Evolutionary conservation across 2,888 invertebrate genomes (phyloP), one percentile per base, ranked within the genome.

Genomic region (Drosophila paramelanica): DNA sequence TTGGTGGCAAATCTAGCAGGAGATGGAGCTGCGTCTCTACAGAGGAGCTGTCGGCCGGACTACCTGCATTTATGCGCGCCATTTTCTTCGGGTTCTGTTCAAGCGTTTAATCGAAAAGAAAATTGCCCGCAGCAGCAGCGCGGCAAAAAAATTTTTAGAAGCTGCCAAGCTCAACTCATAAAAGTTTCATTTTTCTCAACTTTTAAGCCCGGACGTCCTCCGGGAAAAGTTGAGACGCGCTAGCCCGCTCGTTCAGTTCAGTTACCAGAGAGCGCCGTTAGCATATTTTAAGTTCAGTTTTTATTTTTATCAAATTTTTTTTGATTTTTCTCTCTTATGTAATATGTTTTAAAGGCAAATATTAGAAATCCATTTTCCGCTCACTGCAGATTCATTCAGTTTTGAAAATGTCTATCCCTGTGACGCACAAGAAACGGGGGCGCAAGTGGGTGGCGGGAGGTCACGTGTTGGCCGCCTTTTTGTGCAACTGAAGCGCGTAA

Each of bases 331-430:
- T 57, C 41, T 65, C 71, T 66, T 49, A 61, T 77, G 62, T 74
- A 67, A 64, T 77, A 79, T 74, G 71, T 62, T 77, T 78, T 68
- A 73, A 76, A 71, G 67, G 61, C 60, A 78, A 83, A 89, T 85
- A 90, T 90, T 91, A 90, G 89, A 90, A 91, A 89, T 90, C 90
- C 89, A 91, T 92, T 91, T 92, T 92, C 91, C 91, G 89, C 91
- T 91, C 88, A 87, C 86, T 91, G 91, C 89, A 90, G 90, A 90
- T 83, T 88, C 81, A 89, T 90, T 91, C 89, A 91, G 89, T 90
- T 90, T 88, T 87, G 81, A 90, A 90, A 90, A 87, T 84, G 81
- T 86, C 75, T 68, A 72, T 77, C 67, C 58, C 57, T 47, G 50
- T 43, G 42, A 33, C 38, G n/a, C 53, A 36, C 51, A 42, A 46